phyloP scores from a whole-genome alignment of 2,888 invertebrate genomes.

The Labia minor region DNA sequence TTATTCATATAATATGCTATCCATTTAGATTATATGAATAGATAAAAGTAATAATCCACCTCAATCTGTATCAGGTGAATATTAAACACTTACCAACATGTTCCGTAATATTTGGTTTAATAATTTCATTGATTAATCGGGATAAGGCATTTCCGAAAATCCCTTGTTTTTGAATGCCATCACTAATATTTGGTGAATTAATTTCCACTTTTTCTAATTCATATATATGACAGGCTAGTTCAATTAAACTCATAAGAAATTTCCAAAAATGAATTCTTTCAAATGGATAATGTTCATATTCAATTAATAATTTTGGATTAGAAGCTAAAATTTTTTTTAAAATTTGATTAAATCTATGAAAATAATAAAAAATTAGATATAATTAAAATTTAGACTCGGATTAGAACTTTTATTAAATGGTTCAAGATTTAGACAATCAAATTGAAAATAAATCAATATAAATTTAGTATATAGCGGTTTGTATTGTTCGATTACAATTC shows the following conservation, averaged over 20 bases:
- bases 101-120: not conserved
- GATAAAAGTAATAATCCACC: too few species aligned
- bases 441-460: too few species aligned
- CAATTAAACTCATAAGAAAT: not conserved
- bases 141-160: not conserved
- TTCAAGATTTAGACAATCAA: too few species aligned
- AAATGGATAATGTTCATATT: not conserved
- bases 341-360: too few species aligned
- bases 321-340: not conserved
- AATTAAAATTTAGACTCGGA: too few species aligned
- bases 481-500: too few species aligned
- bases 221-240: not conserved
- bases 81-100: conserved; percentile 2
- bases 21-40: too few species aligned
- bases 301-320: not conserved
- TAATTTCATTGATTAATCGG: not conserved
- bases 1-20: too few species aligned
- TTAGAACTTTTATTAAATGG: too few species aligned
- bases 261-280: not conserved
- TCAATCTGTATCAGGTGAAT: too few species aligned
- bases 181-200: not conserved
- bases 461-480: too few species aligned
- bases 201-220: not conserved
- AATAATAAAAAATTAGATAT: too few species aligned
- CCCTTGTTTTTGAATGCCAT: not conserved